Evolutionary conservation across 2,888 invertebrate genomes (phyloP), one percentile per base, ranked within the genome.

Genomic region (Phyto melanocephala): DNA sequence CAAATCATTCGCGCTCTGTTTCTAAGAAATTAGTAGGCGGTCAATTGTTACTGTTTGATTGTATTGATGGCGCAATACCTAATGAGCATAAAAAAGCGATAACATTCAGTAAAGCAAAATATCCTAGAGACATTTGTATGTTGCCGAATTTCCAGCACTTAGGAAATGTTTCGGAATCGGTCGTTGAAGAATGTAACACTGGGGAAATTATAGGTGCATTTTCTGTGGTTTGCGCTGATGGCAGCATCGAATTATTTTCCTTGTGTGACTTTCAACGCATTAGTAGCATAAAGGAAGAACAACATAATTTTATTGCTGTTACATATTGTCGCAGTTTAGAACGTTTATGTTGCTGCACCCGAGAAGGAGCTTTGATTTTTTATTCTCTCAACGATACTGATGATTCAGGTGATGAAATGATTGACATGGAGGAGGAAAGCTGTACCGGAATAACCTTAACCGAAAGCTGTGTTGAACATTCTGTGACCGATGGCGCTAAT

Each of bases 241-340:
- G 97, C 6, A 92, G 93, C 58, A 92, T 97, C 40, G 93, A 95
- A 87, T 91, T 97, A 56, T 92, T 96, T 77, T 94, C 95, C 42
- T 90, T 97, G 50, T 92, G 93, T n/a, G 94, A 94, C 65, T 93
- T 97, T 84, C 93, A 93, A 84, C 93, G 93, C 4, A 91, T 95
- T 6, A 94, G 95, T 0, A 93, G 94, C 82, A 95, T 95, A 33
- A 93, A 93, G 85, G 93, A 95, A 42, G 94, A 94, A 0, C 93
- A 93, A 45, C 94, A 94, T 54, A 94, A 94, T 87, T 97, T 97
- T 88, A 94, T 96, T 13, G 96, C 97, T 0, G 95, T 95, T 1
- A 95, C 95, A 0, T 97, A 96, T 90, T 97, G 97, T 90, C 95
- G 96, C 77, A 96, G 97, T 92, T 93, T 97, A 79, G 97, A 98